Base-by-base conservation (phyloP, 2,113 vertebrate genomes). In the Chloropsis hardwickii region DNA sequence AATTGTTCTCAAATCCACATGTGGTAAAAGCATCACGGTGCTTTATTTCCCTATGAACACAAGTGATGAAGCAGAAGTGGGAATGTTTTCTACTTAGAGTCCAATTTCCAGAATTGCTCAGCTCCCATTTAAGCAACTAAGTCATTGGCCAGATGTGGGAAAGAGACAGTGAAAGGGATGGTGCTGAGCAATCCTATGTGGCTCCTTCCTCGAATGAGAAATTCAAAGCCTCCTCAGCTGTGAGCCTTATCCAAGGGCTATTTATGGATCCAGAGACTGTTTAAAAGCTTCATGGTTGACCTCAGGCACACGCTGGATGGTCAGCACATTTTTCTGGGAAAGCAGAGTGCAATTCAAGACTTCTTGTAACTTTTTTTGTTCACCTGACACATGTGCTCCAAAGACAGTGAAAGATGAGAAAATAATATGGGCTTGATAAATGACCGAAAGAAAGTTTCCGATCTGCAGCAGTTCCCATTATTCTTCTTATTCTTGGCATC, bases 401-500 rank as follows among this genome's bases (percentile, higher is more conserved):
- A 95, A 93, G 96, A 96, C 86, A 94, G 76, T 95, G 92, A 97
- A 94, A 67, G 95, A 97, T 96, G 93, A 84, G 94, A 92, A 95
- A 97, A 96, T 96, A 97, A 96, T 93, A 76, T 6, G 69, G 90
- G 60, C 67, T 92, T 97, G 94, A 95, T 96, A 94, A 96, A 96
- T 81, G 90, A 92, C 69, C 29, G 27, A 95, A 88, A 90, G 94
- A 90, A 92, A 91, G 85, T 94, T 97, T 97, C 96, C 88, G 54
- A 94, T 91, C 85, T 84, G 74, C 53, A 79, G 65, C 28, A 0
- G 73, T 81, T 95, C 93, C 83, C 90, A 92, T 95, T 94, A 93
- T 93, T 96, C 86, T 93, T 96, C 92, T 95, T 92, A 74, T 96
- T 96, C 90, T 91, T 88, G 86, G 87, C 89, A 93, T 67, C 72